Base-by-base conservation (phyloP, 2,888 invertebrate genomes). In the Drosophila suboccidentalis region DNA sequence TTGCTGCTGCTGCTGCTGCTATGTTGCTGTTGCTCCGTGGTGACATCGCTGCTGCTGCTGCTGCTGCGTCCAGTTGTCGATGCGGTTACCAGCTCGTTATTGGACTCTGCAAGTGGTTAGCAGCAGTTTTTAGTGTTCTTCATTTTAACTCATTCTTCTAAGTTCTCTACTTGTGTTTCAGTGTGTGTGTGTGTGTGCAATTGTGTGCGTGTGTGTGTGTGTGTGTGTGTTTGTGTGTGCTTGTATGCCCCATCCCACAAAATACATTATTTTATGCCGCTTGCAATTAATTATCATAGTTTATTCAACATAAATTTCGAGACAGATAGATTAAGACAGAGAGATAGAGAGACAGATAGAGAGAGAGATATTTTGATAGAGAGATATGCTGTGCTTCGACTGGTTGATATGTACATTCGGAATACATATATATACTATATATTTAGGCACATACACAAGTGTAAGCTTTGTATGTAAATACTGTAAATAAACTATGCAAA, bases 11-110 rank as follows among this genome's bases (percentile, higher is more conserved):
- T 94, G 93, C 80, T 94, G 54, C 93, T 92, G 3, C 93, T 92
- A 2, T 90, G 90, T 26, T 94, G 94, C 46, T 92, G 92, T 57
- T 94, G 93, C 80, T 94, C 94, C 1, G 94, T 94, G 0, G 94
- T 94, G 32, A 82, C 57, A 36, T 87, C 80, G 50, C 79, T 85
- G 74, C 82, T 85, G 74, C 83, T 82, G 26, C 91, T 91, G 50
- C 79, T 85, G 74, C 82, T 85, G 74, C 83, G 82, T 29, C 91
- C 91, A 3, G 90, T 90, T 63, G 92, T 91, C 13, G 87, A 74
- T 19, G 84, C 74, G 46, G 84, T 87, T 41, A 84, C 75, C 80
- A 89, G 65, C 65, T 92, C 87, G 68, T 89, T 90, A 75, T 89
- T 90, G 54, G 84, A 63, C 78, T 91, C 91, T 91, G 90, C 69